Evolutionary conservation across 1,140 invertebrate species (phyloP).

Genomic region (Drosophila baimaii): DNA sequence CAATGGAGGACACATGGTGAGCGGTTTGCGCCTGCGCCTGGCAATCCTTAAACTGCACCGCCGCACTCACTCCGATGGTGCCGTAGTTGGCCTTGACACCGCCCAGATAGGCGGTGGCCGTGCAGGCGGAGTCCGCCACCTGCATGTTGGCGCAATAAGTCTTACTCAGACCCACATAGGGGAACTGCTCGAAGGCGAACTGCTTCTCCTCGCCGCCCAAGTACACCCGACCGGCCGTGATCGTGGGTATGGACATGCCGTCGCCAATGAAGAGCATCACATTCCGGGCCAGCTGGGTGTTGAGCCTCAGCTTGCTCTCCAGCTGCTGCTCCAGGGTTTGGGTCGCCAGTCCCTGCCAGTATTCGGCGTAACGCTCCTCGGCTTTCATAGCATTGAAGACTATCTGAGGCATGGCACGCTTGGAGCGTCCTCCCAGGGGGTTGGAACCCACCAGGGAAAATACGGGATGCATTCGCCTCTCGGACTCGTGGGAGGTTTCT

Average conservation of each 20-base stretch:
- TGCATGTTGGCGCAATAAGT: conserved; percentile 90
- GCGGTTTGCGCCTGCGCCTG: conserved; percentile 84
- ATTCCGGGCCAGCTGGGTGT: conserved; percentile 87
- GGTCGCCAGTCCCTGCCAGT: conserved; percentile 75
- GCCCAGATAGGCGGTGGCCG: conserved; percentile 90
- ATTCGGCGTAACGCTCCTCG: conserved; percentile 75
- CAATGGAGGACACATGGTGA: conserved; percentile 88
- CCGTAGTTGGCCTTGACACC: conserved; percentile 93
- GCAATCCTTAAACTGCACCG: conserved; percentile 87
- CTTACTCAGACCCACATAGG: conserved; percentile 83
- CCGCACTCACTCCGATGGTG: conserved; percentile 89
- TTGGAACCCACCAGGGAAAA: conserved; percentile 6
- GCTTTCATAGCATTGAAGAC: conserved; percentile 53
- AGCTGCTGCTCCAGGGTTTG: conserved; percentile 72
- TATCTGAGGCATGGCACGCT: conserved; percentile 75
- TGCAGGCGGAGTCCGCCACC: conserved; percentile 87
- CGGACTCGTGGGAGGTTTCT: conserved; percentile 43
- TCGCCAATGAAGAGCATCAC: conserved; percentile 90
- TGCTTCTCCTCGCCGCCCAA: conserved; percentile 88
- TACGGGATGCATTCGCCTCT: conserved; percentile 75
- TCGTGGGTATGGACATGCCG: conserved; percentile 89
- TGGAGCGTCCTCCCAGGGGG: conserved; percentile 24
- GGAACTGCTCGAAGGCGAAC: conserved; percentile 88
- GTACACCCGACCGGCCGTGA: conserved; percentile 88
- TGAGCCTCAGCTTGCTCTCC: conserved; percentile 76